phyloP scores from a whole-genome alignment of 2,888 invertebrate species.

The Torymus aiolomorphi region DNA sequence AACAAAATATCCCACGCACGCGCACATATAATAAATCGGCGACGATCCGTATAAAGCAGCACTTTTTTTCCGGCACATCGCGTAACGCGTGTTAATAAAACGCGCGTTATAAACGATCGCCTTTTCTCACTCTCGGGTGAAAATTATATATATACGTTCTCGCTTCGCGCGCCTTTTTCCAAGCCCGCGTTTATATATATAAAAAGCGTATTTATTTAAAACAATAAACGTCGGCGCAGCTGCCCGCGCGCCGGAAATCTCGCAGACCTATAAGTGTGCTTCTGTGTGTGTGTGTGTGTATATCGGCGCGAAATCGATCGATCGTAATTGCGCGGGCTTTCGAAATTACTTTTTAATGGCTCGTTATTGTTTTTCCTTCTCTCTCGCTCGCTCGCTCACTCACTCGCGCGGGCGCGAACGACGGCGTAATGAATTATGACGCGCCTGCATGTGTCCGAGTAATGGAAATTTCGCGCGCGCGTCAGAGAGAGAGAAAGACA shows the following conservation, averaged over 20 bases:
- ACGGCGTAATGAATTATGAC: too few relatives aligned
- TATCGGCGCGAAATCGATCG: slow-evolving; percentile 37
- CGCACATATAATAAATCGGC: too few relatives aligned
- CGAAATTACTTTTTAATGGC: slow-evolving; percentile 44
- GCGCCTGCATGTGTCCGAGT: background rate
- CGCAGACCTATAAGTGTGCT: background rate
- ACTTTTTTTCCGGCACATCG: too few relatives aligned
- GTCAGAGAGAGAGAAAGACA: background rate
- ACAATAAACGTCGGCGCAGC: slow-evolving; percentile 31
- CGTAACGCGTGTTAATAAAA: too few relatives aligned
- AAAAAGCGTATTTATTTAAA: slow-evolving; percentile 27
- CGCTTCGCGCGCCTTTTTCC: too few relatives aligned
- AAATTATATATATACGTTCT: too few relatives aligned
- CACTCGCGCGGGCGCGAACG: background rate
- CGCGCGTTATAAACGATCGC: too few relatives aligned
- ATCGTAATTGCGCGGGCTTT: slow-evolving; percentile 17
- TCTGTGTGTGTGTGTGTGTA: background rate
- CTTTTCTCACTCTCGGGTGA: too few relatives aligned
- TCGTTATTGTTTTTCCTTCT: slow-evolving; percentile 34
- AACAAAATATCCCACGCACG: too few relatives aligned
- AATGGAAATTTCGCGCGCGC: slow-evolving; percentile 43
- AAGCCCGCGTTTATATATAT: background rate
- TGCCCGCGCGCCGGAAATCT: slow-evolving; percentile 1
- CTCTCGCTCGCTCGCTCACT: background rate
- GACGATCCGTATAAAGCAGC: too few relatives aligned